Percentiles rank a stretch among this genome's conserved stretches.
These are phyloP conservation scores for Chaenodraco wilsoni DNA, from an alignment of 2,797 vertebrate species.

Conservation along the genomic window DNA sequence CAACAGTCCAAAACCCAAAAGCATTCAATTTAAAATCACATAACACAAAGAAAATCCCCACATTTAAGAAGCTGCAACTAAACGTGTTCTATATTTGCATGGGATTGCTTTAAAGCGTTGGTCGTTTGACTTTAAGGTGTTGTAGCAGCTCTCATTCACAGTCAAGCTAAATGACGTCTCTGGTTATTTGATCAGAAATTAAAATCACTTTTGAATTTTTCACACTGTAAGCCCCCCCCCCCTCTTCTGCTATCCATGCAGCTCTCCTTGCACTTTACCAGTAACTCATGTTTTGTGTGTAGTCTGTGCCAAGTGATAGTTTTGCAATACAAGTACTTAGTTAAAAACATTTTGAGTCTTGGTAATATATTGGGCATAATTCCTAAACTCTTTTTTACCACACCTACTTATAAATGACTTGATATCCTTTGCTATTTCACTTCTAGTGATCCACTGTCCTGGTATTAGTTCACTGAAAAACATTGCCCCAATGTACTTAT, in stretches of 20 bases:
- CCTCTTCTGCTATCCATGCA: slow-evolving; percentile 42
- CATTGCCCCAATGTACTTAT: slow-evolving; percentile 21
- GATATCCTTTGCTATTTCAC: slow-evolving; percentile 42
- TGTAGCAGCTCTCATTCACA: slow-evolving; percentile 46
- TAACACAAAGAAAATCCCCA: neutral
- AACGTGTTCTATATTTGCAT: neutral
- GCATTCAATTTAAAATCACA: neutral
- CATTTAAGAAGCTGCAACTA: neutral
- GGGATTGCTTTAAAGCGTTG: slow-evolving; percentile 1
- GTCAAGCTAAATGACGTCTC: slow-evolving; percentile 72
- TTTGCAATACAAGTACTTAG: slow-evolving; percentile 55
- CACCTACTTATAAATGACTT: slow-evolving; percentile 46
- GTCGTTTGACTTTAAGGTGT: slow-evolving; percentile 13
- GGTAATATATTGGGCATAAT: slow-evolving; percentile 48
- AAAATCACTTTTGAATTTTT: slow-evolving; percentile 39
- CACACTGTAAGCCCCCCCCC: slow-evolving; percentile 48
- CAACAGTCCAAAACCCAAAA: neutral
- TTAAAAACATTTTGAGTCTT: slow-evolving; percentile 35
- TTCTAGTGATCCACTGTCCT: slow-evolving; percentile 49
- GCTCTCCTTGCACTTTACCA: slow-evolving; percentile 82
- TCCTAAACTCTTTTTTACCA: slow-evolving; percentile 24
- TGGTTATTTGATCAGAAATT: slow-evolving; percentile 47
- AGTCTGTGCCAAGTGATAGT: slow-evolving; percentile 79
- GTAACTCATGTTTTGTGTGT: slow-evolving; percentile 74
- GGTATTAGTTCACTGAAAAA: slow-evolving; percentile 55